A percentile compares a stretch with the other conserved stretches of the same genome.
These are phyloP conservation scores for Nothocercus nigrocapillus DNA, from an alignment of 2,113 vertebrate species.

Conservation along the genomic window DNA sequence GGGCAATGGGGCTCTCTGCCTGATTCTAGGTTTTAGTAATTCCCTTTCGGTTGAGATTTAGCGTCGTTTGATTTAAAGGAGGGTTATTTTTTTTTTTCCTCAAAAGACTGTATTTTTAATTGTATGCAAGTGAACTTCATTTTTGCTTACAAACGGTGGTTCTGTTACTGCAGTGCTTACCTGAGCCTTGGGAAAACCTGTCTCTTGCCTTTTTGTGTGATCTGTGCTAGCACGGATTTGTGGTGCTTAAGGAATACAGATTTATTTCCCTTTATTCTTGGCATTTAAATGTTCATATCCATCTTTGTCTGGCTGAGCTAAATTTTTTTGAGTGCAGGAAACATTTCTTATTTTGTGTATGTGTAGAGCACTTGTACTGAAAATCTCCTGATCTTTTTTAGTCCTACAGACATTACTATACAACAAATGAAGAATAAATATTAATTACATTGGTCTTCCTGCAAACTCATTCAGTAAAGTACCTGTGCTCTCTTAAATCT, in stretches of 20 bases:
- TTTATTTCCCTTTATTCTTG: neutral
- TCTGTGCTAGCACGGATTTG: neutral
- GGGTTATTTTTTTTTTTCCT: neutral
- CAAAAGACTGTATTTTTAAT: neutral
- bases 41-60: neutral
- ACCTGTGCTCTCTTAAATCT: slow-evolving; percentile 40
- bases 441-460: neutral
- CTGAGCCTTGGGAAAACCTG: neutral
- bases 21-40: neutral
- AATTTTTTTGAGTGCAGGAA: neutral
- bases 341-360: neutral
- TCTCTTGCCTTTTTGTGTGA: accelerated
- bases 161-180: neutral
- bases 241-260: neutral
- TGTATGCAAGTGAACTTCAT: neutral
- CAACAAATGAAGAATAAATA: neutral
- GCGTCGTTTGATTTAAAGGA: neutral
- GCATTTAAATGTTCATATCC: neutral
- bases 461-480: neutral
- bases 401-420: neutral
- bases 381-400: neutral
- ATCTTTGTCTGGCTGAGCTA: neutral
- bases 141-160: neutral
- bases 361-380: neutral
- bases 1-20: neutral